Conservation (phyloP, 2,888 invertebrate species). For the Dastarcus helophoroides region DNA sequence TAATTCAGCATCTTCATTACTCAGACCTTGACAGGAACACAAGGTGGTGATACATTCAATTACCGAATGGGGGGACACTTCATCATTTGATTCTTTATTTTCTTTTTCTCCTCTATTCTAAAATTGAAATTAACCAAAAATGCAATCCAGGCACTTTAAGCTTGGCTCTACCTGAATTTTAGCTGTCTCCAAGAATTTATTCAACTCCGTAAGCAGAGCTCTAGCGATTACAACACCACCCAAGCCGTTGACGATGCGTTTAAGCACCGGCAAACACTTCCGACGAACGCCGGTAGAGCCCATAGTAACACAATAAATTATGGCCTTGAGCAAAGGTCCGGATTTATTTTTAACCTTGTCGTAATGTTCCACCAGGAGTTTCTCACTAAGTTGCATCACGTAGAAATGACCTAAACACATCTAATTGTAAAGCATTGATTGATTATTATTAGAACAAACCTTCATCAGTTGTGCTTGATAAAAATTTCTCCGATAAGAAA, state of each 20-base stretch:
- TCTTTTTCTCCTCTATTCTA: conserved; percentile 37
- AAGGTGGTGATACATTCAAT: conserved; percentile 34
- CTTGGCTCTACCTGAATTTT: conserved; percentile 36
- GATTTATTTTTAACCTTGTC: conserved; percentile 54
- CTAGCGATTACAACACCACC: conserved; percentile 52
- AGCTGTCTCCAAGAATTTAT: conserved; percentile 51
- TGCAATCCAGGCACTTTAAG: conserved; percentile 1
- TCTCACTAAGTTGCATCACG: conserved; percentile 63
- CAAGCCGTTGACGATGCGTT: conserved; percentile 44
- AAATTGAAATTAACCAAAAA: conserved; percentile 26
- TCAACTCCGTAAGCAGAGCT: conserved; percentile 54
- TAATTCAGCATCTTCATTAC: conserved; percentile 42
- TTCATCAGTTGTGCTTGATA: conserved; percentile 59
- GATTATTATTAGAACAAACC: too few species aligned
- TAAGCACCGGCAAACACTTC: conserved; percentile 49
- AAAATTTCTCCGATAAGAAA: conserved; percentile 72
- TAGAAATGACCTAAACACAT: too few species aligned
- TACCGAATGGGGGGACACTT: conserved; percentile 36
- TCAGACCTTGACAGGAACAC: conserved; percentile 33
- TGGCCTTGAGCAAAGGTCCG: conserved; percentile 57
- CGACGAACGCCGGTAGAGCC: conserved; percentile 50
- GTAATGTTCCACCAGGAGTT: conserved; percentile 57
- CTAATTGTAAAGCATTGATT: too few species aligned
- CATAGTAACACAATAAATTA: conserved; percentile 57
- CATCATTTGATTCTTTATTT: conserved; percentile 41